Percentiles rank a stretch among this genome's conserved stretches.
Evolutionary conservation across 2,888 invertebrate genomes (phyloP).

Genomic region (Drosophila quinaria): DNA sequence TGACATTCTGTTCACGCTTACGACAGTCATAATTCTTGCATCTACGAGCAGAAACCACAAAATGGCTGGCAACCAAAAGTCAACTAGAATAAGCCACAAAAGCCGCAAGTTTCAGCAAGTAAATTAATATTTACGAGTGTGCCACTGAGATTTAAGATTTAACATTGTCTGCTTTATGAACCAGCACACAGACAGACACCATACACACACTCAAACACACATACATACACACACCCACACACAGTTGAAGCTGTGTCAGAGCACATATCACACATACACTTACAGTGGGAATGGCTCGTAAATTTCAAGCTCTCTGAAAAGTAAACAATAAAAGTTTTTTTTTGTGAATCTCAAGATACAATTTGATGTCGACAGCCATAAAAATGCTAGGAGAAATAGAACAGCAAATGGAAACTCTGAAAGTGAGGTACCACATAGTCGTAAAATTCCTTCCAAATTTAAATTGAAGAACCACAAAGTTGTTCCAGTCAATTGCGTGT

Average conservation of each 20-base stretch:
- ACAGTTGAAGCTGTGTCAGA: slow-evolving; percentile 35
- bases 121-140: slow-evolving; percentile 75
- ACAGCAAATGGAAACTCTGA: slow-evolving; percentile 43
- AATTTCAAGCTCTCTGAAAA: slow-evolving; percentile 65
- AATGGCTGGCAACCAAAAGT: slow-evolving; percentile 37
- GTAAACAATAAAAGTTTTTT: slow-evolving; percentile 67
- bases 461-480: slow-evolving; percentile 49
- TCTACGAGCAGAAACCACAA: slow-evolving; percentile 27
- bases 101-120: slow-evolving; percentile 59
- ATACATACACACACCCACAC: not conserved
- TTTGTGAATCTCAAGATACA: slow-evolving; percentile 60
- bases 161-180: slow-evolving; percentile 61
- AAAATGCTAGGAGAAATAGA: slow-evolving; percentile 52
- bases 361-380: slow-evolving; percentile 57
- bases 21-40: slow-evolving; percentile 47
- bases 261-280: slow-evolving; percentile 29
- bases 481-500: slow-evolving; percentile 5
- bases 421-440: slow-evolving; percentile 23
- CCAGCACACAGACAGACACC: slow-evolving; percentile 13
- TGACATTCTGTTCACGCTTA: slow-evolving; percentile 23
- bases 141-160: slow-evolving; percentile 54
- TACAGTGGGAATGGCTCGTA: slow-evolving; percentile 45
- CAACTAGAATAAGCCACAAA: slow-evolving; percentile 40
- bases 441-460: slow-evolving; percentile 54
- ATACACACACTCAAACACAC: not conserved